Percentiles rank a stretch among this genome's conserved stretches.
Evolutionary conservation across 2,888 invertebrate species (phyloP).

Genomic region (Cactoblastis cactorum): DNA sequence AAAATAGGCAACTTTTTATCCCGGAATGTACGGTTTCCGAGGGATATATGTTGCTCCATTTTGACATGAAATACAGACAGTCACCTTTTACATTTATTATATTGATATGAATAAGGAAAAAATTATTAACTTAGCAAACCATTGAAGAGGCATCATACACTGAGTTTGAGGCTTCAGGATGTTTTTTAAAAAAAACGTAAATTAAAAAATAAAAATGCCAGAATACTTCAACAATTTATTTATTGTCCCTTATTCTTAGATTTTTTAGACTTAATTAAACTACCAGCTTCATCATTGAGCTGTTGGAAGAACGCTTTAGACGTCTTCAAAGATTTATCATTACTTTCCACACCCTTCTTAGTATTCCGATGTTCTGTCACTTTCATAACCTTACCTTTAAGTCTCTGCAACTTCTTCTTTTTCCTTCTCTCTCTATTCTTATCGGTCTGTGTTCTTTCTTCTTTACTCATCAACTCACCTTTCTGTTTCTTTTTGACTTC

Average conservation of each 20-base stretch:
- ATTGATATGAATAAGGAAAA: too few species aligned
- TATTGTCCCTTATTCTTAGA: slow-evolving; percentile 52
- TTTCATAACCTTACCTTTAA: slow-evolving; percentile 62
- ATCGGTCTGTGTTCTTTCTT: slow-evolving; percentile 91
- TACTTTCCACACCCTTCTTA: slow-evolving; percentile 80
- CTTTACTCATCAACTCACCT: slow-evolving; percentile 82
- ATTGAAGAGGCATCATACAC: too few species aligned
- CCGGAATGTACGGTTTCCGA: too few species aligned
- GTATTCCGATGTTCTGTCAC: slow-evolving; percentile 74
- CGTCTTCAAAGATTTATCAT: slow-evolving; percentile 80
- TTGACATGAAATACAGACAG: too few species aligned
- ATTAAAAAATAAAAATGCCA: not conserved
- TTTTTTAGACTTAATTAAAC: slow-evolving; percentile 56
- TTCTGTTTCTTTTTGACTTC: slow-evolving; percentile 86
- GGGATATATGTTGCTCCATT: too few species aligned
- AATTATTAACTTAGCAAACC: too few species aligned
- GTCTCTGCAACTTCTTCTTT: slow-evolving; percentile 88
- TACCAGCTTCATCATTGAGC: slow-evolving; percentile 85
- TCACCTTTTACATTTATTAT: too few species aligned
- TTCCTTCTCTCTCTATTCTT: slow-evolving; percentile 92
- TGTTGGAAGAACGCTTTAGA: slow-evolving; percentile 91
- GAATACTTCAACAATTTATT: slow-evolving; percentile 15
- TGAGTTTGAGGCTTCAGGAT: too few species aligned
- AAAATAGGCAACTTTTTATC: too few species aligned
- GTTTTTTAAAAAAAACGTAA: too few species aligned